A percentile compares a stretch with the other conserved stretches of the same genome.
phyloP scores from a whole-genome alignment of 2,888 invertebrate genomes.

The Graphium colonna region DNA sequence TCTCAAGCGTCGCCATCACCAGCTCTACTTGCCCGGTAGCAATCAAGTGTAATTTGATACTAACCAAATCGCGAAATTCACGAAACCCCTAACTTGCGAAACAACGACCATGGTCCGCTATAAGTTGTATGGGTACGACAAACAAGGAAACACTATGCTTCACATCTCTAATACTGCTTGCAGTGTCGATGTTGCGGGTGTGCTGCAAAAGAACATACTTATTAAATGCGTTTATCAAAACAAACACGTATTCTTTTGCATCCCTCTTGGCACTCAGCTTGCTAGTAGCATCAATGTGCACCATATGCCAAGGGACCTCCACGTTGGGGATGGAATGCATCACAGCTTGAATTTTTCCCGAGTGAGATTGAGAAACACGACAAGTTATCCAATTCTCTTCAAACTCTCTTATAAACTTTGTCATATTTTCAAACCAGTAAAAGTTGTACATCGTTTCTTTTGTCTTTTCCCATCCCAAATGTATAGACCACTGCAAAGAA shows the following conservation, averaged over 20 bases:
- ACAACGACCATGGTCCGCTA: no score
- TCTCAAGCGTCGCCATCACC: no score
- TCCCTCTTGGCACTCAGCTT: conserved; percentile 37
- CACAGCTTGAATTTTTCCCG: no score
- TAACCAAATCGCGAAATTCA: no score
- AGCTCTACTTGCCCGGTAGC: conserved; percentile 34
- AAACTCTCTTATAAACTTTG: conserved; percentile 29
- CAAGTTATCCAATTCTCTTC: conserved; percentile 30
- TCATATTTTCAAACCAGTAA: conserved; percentile 36
- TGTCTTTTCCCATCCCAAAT: conserved; percentile 33
- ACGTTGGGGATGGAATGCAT: conserved; percentile 32
- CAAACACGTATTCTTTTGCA: conserved; percentile 32
- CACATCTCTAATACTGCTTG: no score
- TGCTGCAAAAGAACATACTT: no score
- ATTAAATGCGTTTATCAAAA: no score
- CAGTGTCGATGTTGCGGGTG: no score
- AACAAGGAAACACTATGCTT: no score
- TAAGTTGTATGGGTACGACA: no score
- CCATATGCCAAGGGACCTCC: conserved; percentile 32
- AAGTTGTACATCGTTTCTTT: conserved; percentile 34
- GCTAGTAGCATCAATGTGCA: conserved; percentile 35
- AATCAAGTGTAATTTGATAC: conserved; percentile 31
- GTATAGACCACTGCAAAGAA: conserved; percentile 32
- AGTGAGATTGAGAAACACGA: conserved; percentile 31
- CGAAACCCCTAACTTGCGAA: no score